A percentile compares a stretch with the other conserved stretches of the same genome.
phyloP scores from a whole-genome alignment of 2,888 invertebrate genomes.

The Pristionchus mayeri region DNA sequence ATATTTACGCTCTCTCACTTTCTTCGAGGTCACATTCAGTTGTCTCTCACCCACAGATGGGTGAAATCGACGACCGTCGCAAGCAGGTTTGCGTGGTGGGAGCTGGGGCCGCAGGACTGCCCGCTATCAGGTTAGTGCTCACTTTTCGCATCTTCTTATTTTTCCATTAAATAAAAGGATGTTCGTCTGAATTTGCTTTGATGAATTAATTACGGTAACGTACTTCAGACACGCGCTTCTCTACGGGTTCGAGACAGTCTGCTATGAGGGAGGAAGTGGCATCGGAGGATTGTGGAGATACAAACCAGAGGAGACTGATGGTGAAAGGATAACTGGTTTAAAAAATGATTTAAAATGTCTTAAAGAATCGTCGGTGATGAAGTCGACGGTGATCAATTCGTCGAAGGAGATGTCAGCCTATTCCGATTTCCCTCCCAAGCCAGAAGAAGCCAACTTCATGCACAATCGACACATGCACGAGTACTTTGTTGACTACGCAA shows the following conservation, averaged over 20 bases:
- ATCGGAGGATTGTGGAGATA: slow-evolving; percentile 76
- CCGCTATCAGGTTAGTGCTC: slow-evolving; percentile 46
- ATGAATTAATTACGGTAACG: no score
- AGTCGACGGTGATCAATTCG: slow-evolving; percentile 76
- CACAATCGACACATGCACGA: slow-evolving; percentile 73
- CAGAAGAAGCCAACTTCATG: slow-evolving; percentile 78
- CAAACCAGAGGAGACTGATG: slow-evolving; percentile 53
- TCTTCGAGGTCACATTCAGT: no score
- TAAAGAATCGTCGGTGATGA: slow-evolving; percentile 75
- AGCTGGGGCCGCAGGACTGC: slow-evolving; percentile 37
- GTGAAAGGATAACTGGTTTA: no score
- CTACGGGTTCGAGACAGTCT: slow-evolving; percentile 64
- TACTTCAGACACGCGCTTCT: slow-evolving; percentile 70
- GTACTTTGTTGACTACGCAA: slow-evolving; percentile 70
- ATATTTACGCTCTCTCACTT: no score
- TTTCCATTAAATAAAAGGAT: no score
- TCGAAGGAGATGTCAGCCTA: slow-evolving; percentile 76
- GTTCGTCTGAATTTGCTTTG: no score
- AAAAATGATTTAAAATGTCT: neutral
- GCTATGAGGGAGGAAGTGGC: slow-evolving; percentile 73
- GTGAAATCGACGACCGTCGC: neutral
- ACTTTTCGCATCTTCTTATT: no score
- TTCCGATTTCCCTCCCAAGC: slow-evolving; percentile 78
- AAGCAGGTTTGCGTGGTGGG: slow-evolving; percentile 42
- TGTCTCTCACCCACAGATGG: no score